Evolutionary conservation across 2,888 invertebrate genomes (phyloP).

Genomic region (Pollenia labialis): DNA sequence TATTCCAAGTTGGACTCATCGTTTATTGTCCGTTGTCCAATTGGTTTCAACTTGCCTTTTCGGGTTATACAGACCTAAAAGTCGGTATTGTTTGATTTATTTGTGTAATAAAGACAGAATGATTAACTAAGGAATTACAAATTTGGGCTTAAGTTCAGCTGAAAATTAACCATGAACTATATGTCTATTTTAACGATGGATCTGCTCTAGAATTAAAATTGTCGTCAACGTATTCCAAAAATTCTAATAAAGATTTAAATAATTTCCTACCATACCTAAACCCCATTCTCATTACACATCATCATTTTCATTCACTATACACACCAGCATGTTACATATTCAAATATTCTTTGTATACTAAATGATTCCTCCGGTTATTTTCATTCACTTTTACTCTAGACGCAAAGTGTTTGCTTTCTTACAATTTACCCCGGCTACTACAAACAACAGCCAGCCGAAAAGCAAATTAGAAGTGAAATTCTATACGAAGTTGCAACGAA

Average conservation of each 20-base stretch:
- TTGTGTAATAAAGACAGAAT: no score
- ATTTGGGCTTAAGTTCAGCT: no score
- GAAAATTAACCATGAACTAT: no score
- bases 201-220: no score
- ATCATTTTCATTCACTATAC: background rate
- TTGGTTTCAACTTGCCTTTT: no score
- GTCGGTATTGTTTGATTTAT: no score
- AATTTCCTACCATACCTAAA: constrained; percentile 40
- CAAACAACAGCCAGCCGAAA: constrained; percentile 25
- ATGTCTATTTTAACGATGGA: no score
- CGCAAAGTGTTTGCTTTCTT: constrained; percentile 59
- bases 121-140: no score
- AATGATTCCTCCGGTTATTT: constrained; percentile 48
- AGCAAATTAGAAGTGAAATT: constrained; percentile 33
- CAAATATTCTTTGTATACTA: constrained; percentile 37
- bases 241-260: background rate
- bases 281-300: background rate
- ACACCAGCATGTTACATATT: constrained; percentile 7
- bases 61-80: no score
- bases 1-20: no score
- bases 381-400: constrained; percentile 59
- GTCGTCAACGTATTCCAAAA: no score
- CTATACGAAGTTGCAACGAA: constrained; percentile 21
- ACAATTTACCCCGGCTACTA: constrained; percentile 17
- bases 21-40: no score